phyloP scores from a whole-genome alignment of 2,113 vertebrate genomes.

The Forbesichthys papilliferus region DNA sequence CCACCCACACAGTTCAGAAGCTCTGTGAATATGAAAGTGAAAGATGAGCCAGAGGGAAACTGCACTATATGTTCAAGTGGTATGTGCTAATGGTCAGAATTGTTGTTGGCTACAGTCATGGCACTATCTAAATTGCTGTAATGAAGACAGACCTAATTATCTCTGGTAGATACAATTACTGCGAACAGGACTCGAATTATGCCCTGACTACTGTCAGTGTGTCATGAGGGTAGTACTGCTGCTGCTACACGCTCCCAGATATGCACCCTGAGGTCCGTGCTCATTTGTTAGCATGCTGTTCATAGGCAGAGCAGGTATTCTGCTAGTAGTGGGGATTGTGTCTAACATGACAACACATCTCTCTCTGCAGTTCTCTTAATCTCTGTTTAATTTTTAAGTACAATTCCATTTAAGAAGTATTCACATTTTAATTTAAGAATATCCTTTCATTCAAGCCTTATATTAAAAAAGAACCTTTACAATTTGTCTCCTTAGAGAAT shows the following conservation, averaged over 20 bases:
- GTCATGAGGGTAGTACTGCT: constrained; percentile 21
- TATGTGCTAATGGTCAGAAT: constrained; percentile 24
- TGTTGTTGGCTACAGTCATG: constrained; percentile 38
- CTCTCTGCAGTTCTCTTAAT: not conserved
- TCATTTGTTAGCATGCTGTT: not conserved
- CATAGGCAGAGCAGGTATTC: not conserved
- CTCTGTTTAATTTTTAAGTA: constrained; percentile 3
- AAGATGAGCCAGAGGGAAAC: constrained; percentile 18
- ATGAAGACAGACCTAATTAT: constrained; percentile 69
- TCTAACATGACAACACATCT: not conserved
- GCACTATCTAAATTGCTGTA: constrained; percentile 41
- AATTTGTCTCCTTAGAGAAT: too few relatives aligned
- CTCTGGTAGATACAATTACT: constrained; percentile 40
- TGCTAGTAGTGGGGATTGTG: not conserved
- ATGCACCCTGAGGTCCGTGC: not conserved
- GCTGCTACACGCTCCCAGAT: constrained; percentile 1
- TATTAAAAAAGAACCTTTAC: too few relatives aligned
- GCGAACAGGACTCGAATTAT: constrained; percentile 61
- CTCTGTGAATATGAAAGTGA: constrained; percentile 27
- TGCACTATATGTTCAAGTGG: constrained; percentile 34
- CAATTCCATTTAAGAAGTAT: not conserved
- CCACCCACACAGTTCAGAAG: constrained; percentile 35
- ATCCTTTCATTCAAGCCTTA: too few relatives aligned
- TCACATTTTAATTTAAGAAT: too few relatives aligned
- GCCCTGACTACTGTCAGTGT: constrained; percentile 44